Evolutionary conservation across 2,113 vertebrate genomes (phyloP).

Genomic region (Fregetta grallaria): DNA sequence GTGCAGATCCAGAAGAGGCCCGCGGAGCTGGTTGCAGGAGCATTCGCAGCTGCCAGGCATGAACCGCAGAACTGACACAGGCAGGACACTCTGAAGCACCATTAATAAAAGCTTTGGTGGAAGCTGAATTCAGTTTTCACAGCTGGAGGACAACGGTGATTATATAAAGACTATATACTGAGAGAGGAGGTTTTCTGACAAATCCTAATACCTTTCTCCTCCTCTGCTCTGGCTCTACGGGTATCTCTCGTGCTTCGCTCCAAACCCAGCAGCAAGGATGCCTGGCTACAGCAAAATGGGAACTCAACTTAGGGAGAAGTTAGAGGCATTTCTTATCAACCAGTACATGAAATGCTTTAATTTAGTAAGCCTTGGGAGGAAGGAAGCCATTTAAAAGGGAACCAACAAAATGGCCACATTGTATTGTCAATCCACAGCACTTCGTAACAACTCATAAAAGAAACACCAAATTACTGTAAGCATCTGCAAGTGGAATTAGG

Average conservation of each 20-base stretch:
- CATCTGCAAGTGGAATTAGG: background rate
- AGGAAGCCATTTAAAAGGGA: slow-evolving; percentile 4
- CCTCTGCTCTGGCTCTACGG: background rate
- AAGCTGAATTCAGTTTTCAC: background rate
- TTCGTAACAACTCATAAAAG: background rate
- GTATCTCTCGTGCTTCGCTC: background rate
- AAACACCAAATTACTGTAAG: background rate
- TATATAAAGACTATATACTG: background rate
- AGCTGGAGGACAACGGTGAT: background rate
- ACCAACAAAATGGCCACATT: background rate
- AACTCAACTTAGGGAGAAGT: background rate
- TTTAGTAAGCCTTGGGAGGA: background rate
- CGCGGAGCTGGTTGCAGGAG: background rate
- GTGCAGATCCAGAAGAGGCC: background rate
- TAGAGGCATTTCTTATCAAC: background rate
- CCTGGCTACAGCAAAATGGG: background rate
- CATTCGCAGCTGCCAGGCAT: background rate
- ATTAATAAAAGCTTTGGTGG: slow-evolving; percentile 8
- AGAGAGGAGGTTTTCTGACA: background rate
- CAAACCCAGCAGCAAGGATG: background rate
- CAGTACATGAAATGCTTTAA: background rate
- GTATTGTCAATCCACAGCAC: background rate
- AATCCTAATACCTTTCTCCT: background rate
- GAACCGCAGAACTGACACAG: background rate
- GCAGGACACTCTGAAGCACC: background rate